These are phyloP conservation scores for Albula glossodonta DNA, from an alignment of 2,113 vertebrate genomes.

Conservation along the genomic window DNA sequence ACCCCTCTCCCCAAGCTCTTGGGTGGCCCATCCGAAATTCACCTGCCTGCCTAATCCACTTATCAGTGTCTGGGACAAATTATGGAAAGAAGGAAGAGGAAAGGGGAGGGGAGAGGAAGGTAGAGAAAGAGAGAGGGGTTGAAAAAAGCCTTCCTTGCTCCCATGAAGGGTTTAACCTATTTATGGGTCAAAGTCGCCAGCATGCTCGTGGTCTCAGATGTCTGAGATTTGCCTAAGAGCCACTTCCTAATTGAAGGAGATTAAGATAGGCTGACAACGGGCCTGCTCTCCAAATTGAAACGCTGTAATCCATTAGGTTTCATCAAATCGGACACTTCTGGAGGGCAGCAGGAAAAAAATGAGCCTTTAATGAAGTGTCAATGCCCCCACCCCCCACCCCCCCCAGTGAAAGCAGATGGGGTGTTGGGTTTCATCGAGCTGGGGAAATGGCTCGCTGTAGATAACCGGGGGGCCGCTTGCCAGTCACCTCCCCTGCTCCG, in stretches of 20 bases:
- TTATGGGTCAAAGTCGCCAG: conserved; percentile 59
- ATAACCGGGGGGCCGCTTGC: conserved; percentile 53
- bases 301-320: conserved; percentile 71
- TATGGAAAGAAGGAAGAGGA: conserved; percentile 57
- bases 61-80: conserved; percentile 70
- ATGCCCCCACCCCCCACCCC: conserved; percentile 29
- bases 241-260: conserved; percentile 69
- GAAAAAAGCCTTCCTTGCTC: conserved; percentile 18
- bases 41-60: conserved; percentile 60
- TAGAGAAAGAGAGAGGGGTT: conserved; percentile 47
- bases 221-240: conserved; percentile 72
- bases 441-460: conserved; percentile 57
- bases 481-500: conserved; percentile 49
- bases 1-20: conserved; percentile 36
- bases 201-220: conserved; percentile 63
- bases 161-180: conserved; percentile 60
- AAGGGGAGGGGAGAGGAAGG: conserved; percentile 39
- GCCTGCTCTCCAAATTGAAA: conserved; percentile 61
- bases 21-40: conserved; percentile 53
- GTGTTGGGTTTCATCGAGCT: conserved; percentile 61
- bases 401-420: conserved; percentile 47
- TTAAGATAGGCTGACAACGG: conserved; percentile 68
- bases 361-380: conserved; percentile 66
- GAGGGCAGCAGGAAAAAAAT: conserved; percentile 54
- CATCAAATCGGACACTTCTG: conserved; percentile 62